These are phyloP conservation scores for Panonychus citri DNA, from an alignment of 1,140 invertebrate species.

Conservation along the genomic window DNA sequence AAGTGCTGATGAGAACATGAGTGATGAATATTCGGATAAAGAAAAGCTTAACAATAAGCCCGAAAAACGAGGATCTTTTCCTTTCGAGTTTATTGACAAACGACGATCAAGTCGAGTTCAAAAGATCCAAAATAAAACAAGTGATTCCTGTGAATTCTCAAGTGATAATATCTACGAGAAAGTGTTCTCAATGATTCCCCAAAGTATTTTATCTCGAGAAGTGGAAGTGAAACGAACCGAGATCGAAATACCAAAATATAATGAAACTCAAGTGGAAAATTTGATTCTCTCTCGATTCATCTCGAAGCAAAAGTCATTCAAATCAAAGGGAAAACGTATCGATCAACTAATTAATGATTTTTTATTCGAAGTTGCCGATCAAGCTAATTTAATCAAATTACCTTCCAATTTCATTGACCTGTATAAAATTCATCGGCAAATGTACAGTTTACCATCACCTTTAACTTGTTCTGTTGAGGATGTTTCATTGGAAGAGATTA, in stretches of 20 bases:
- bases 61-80: conserved; percentile 1
- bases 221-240: background rate
- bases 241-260: background rate
- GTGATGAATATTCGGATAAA: background rate
- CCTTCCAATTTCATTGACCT: conserved; percentile 3
- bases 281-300: background rate
- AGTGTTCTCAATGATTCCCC: background rate
- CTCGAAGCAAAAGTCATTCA: background rate
- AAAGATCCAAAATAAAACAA: conserved; percentile 3
- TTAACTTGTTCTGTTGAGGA: background rate
- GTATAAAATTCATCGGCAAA: conserved; percentile 7
- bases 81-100: conserved; percentile 10
- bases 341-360: conserved; percentile 2
- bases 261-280: background rate
- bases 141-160: background rate
- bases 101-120: conserved; percentile 8
- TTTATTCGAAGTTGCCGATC: background rate
- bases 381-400: background rate
- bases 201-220: background rate
- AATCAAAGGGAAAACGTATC: background rate
- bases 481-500: conserved; percentile 3
- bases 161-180: background rate
- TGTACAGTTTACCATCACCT: background rate
- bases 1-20: conserved; percentile 1
- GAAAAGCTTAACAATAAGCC: background rate